Conservation (phyloP, 1,140 invertebrate genomes). For the Drosophila teissieri region DNA sequence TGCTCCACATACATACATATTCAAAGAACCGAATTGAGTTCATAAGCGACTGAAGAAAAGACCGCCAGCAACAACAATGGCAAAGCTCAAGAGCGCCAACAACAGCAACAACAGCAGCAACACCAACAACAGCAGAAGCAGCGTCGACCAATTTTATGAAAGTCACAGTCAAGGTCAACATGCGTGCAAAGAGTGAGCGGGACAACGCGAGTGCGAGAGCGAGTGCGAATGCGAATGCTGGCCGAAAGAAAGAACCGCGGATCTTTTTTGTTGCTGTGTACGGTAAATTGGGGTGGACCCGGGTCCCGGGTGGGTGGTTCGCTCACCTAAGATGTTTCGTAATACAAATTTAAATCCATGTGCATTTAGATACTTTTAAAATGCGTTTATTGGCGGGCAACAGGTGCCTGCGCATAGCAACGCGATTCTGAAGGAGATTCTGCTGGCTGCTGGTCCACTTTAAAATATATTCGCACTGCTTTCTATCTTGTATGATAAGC, state of each 20-base stretch:
- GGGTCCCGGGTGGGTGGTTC: conserved; percentile 1
- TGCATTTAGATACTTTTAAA: too few relatives aligned
- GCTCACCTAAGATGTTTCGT: neutral
- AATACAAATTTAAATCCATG: neutral
- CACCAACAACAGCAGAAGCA: conserved; percentile 47
- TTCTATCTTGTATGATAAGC: conserved; percentile 28
- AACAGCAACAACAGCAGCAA: conserved; percentile 37
- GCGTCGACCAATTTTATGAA: conserved; percentile 77
- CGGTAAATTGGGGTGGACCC: conserved; percentile 28
- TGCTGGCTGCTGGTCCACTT: conserved; percentile 11
- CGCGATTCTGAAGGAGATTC: too few relatives aligned
- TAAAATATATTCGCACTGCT: conserved; percentile 16
- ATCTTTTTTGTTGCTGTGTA: conserved; percentile 38
- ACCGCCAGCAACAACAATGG: conserved; percentile 44
- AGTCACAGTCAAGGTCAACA: conserved; percentile 84
- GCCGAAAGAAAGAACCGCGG: conserved; percentile 35
- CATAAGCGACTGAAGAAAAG: conserved; percentile 52
- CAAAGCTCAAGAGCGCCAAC: conserved; percentile 35
- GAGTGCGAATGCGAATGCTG: neutral
- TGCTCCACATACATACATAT: conserved; percentile 29
- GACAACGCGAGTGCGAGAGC: conserved; percentile 2
- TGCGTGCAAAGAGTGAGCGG: conserved; percentile 58
- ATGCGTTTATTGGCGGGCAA: neutral
- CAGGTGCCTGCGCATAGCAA: neutral
- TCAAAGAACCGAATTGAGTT: conserved; percentile 60